Percentiles rank a stretch among this genome's conserved stretches.
Evolutionary conservation across 2,113 vertebrate species (phyloP).

Genomic region (Chlamydotis undulata): DNA sequence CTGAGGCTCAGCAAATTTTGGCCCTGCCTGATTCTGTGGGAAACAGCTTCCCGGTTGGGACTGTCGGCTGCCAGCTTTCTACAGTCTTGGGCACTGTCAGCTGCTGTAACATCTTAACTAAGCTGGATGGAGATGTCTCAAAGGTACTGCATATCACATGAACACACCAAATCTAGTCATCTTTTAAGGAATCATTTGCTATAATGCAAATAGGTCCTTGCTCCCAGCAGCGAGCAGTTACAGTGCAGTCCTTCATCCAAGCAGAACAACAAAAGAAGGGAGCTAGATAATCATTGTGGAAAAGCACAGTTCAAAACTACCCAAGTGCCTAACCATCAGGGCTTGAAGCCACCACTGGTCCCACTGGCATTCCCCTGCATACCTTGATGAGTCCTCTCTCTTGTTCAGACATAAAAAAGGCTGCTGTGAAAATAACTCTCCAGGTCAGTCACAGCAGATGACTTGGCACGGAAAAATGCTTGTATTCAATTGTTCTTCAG

Average conservation of each 20-base stretch:
- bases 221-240: background rate
- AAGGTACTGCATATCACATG: background rate
- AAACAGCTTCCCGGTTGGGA: background rate
- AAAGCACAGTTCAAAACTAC: background rate
- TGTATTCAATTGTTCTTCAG: background rate
- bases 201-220: background rate
- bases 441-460: background rate
- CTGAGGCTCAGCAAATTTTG: background rate
- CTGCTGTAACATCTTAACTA: background rate
- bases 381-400: background rate
- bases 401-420: background rate
- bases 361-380: background rate
- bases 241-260: background rate
- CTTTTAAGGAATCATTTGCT: background rate
- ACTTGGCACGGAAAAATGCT: background rate
- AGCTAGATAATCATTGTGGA: background rate
- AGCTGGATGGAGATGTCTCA: background rate
- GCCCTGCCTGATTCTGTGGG: background rate
- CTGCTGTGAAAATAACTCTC: background rate
- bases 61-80: background rate
- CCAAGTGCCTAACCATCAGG: background rate
- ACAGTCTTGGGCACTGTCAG: background rate
- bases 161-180: background rate
- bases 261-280: background rate
- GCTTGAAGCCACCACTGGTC: background rate